phyloP scores from a whole-genome alignment of 2,797 vertebrate genomes.

The Limnodromus scolopaceus region DNA sequence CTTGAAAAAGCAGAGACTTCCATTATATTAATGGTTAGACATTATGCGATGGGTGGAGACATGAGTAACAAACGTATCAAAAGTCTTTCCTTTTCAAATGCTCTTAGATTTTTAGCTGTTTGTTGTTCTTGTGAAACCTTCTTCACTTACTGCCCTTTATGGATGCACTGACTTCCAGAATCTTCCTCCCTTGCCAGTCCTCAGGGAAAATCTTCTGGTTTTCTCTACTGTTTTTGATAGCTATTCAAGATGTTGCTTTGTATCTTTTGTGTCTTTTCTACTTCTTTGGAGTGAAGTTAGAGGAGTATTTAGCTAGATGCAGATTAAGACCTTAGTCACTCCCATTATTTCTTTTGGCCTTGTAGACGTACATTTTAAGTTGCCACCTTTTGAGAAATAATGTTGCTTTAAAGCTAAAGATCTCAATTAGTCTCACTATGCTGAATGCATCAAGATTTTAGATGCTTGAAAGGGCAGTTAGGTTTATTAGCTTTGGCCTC shows the following conservation, averaged over 20 bases:
- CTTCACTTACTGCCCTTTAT: not conserved
- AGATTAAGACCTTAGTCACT: not conserved
- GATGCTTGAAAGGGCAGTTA: not conserved
- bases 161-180: not conserved
- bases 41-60: not conserved
- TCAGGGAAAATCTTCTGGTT: not conserved
- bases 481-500: not conserved
- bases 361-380: not conserved
- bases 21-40: constrained; percentile 4
- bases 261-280: not conserved
- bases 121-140: not conserved
- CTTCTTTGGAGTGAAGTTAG: not conserved
- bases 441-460: not conserved
- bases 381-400: not conserved
- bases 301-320: not conserved
- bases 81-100: constrained; percentile 2
- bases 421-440: not conserved
- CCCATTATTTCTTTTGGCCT: not conserved
- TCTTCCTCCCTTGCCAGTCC: not conserved
- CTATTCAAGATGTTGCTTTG: not conserved
- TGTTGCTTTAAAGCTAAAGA: not conserved
- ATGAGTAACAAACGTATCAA: not conserved
- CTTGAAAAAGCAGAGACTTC: not conserved
- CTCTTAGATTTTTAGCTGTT: not conserved
- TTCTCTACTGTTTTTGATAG: not conserved